Percentiles rank a stretch among this genome's conserved stretches.
phyloP scores from a whole-genome alignment of 2,113 vertebrate species.

The Myocastor coypus region DNA sequence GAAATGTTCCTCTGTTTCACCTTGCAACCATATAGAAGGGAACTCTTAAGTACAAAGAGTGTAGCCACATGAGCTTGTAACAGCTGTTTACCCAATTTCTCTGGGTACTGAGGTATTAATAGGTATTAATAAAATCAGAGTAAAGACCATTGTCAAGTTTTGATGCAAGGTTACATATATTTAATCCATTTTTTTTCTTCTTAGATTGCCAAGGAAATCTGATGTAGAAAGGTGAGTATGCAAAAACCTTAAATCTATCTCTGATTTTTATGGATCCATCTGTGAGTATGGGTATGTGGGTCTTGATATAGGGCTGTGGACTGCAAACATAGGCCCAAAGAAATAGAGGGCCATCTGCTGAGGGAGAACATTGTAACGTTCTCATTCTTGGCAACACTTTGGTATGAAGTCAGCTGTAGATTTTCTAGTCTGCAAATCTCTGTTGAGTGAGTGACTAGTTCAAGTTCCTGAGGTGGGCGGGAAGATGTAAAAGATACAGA shows the following conservation, averaged over 20 bases:
- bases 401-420: constrained; percentile 37
- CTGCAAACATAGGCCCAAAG: not conserved
- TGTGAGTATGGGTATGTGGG: not conserved
- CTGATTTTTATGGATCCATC: not conserved
- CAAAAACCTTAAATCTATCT: constrained; percentile 38
- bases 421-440: constrained; percentile 34
- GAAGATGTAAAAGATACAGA: constrained; percentile 24
- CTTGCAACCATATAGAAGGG: constrained; percentile 28
- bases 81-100: constrained; percentile 59
- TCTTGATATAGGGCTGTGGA: not conserved
- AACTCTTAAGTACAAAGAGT: constrained; percentile 10
- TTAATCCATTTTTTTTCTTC: constrained; percentile 40
- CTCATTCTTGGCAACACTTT: constrained; percentile 22
- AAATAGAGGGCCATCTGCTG: not conserved
- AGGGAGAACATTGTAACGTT: constrained; percentile 30
- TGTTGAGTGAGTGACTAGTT: constrained; percentile 42
- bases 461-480: not conserved
- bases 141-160: constrained; percentile 30
- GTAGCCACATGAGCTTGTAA: not conserved
- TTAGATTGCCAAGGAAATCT: constrained; percentile 97
- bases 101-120: not conserved
- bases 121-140: constrained; percentile 10
- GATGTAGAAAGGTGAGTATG: constrained; percentile 97
- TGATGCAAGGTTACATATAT: constrained; percentile 50
- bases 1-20: constrained; percentile 60